Percentiles rank a stretch among this genome's conserved stretches.
phyloP scores from a whole-genome alignment of 2,888 invertebrate species.

The Agriopis aurantiaria region DNA sequence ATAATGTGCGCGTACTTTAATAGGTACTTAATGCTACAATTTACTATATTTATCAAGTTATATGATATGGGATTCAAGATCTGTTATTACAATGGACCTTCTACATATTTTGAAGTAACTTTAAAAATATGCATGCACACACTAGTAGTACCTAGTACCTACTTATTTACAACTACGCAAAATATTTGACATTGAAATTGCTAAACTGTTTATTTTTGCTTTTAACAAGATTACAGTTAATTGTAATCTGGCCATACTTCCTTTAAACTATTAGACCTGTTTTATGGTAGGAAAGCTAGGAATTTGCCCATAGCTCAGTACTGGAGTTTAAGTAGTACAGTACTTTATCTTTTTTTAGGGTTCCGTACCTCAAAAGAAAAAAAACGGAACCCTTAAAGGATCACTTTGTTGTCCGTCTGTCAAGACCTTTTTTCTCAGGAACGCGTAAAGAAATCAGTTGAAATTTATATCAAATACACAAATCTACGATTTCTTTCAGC shows the following conservation, averaged over 20 bases:
- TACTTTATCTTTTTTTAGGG: too few species aligned
- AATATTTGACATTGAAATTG: conserved; percentile 15
- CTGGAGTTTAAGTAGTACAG: too few species aligned
- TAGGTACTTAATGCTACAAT: conserved; percentile 1
- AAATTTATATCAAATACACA: too few species aligned
- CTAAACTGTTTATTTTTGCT: conserved; percentile 14
- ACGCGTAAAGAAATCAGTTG: too few species aligned
- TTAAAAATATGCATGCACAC: conserved; percentile 14
- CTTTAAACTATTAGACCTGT: neutral
- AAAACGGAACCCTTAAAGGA: too few species aligned
- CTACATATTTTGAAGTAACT: neutral
- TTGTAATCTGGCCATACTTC: too few species aligned
- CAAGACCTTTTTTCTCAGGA: too few species aligned
- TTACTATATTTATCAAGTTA: conserved; percentile 5
- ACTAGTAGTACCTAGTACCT: neutral
- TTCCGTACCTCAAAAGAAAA: too few species aligned
- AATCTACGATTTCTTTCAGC: too few species aligned
- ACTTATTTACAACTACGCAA: conserved; percentile 5
- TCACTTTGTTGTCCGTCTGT: too few species aligned
- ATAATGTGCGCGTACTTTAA: neutral
- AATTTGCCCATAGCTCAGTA: too few species aligned
- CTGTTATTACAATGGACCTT: conserved; percentile 2
- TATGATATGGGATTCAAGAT: conserved; percentile 16
- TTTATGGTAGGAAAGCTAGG: too few species aligned
- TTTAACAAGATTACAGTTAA: conserved; percentile 17